Evolutionary conservation across 2,797 vertebrate species (phyloP).

Genomic region (Natrix natrix): DNA sequence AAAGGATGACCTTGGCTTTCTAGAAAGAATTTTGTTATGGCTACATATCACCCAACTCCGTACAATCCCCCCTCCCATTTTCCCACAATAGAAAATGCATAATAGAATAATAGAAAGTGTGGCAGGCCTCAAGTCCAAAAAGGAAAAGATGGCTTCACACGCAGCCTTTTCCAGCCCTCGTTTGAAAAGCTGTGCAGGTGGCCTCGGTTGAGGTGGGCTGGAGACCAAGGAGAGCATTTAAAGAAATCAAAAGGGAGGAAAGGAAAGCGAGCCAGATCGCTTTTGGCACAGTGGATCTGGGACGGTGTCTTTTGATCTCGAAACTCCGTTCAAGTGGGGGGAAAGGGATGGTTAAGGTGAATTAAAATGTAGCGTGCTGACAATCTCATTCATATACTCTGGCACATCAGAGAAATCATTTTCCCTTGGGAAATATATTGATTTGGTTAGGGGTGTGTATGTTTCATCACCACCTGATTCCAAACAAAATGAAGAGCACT

Average conservation of each 20-base stretch:
- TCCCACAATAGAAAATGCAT: too few relatives aligned
- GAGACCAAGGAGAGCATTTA: background rate
- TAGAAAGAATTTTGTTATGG: too few relatives aligned
- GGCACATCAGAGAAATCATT: background rate
- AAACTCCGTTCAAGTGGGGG: background rate
- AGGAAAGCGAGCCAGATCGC: background rate
- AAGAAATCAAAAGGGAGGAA: background rate
- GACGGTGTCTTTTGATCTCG: background rate
- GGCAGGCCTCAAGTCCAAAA: too few relatives aligned
- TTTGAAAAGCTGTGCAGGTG: background rate
- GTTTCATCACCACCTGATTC: background rate
- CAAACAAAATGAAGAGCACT: background rate
- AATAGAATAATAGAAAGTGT: too few relatives aligned
- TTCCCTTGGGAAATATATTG: background rate
- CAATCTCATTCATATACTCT: background rate
- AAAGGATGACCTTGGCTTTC: too few relatives aligned
- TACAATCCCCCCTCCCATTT: too few relatives aligned
- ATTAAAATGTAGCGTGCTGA: background rate
- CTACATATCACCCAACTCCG: too few relatives aligned
- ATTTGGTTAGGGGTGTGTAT: background rate
- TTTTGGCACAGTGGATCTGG: background rate
- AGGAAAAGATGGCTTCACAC: too few relatives aligned
- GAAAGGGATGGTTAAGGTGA: background rate
- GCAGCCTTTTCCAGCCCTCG: background rate
- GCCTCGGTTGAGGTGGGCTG: background rate